Conservation (phyloP, 2,797 vertebrate genomes). For the Pogonophryne albipinna region DNA sequence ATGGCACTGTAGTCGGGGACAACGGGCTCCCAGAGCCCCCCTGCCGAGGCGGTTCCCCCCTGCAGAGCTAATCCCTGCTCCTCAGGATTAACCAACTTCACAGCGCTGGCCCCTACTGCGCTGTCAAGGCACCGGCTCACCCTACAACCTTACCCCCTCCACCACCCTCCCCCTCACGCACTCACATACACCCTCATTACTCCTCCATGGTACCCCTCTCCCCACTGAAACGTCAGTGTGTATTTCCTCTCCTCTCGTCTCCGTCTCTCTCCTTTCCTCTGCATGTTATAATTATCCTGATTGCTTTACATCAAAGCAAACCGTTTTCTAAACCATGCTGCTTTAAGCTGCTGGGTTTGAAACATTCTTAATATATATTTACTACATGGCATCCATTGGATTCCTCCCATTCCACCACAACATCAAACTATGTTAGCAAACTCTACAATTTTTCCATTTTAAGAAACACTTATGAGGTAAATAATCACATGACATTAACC, state of each 20-base stretch:
- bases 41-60: conserved; percentile 60
- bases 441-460: neutral
- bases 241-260: conserved; percentile 41
- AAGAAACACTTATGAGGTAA: neutral
- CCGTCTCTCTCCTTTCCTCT: conserved; percentile 1
- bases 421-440: neutral
- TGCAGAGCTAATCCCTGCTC: conserved; percentile 82
- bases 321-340: neutral
- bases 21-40: conserved; percentile 65
- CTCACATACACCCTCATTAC: conserved; percentile 27
- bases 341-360: neutral
- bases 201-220: neutral
- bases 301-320: neutral
- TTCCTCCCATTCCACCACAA: conserved; percentile 7
- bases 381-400: neutral
- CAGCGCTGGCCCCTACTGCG: conserved; percentile 77
- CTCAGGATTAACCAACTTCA: conserved; percentile 84
- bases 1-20: conserved; percentile 56
- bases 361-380: neutral
- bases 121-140: conserved; percentile 65
- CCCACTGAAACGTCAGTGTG: conserved; percentile 24
- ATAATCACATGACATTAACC: neutral
- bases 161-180: neutral
- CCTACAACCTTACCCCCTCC: conserved; percentile 25
- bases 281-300: conserved; percentile 8